Evolutionary conservation across 2,113 vertebrate genomes (phyloP), one percentile per base, ranked within the genome.

Genomic region (Cephalopholis sonnerati): DNA sequence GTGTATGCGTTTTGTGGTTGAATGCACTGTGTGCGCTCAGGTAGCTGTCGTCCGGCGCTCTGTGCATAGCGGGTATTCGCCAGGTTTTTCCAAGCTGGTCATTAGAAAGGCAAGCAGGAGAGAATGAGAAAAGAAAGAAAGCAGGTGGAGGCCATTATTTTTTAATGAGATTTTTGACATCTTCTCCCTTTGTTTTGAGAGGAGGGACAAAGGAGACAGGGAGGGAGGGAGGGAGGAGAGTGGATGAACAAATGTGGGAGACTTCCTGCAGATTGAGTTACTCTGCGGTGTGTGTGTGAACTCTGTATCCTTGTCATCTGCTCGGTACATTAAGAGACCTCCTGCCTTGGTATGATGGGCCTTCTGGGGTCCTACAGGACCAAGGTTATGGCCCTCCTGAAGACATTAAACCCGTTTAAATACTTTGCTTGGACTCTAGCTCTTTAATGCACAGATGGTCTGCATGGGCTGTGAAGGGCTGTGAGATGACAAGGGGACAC

Each of bases 121-220:
- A 82, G 78, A 64, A 85, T 77, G 54, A 67, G 74, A 62, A 64
- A 66, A 67, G 84, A 85, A 82, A 84, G 72, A 77, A 89, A 93
- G 85, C 95, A 93, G 91, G 91, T 94, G 93, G 92, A 92, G 87
- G 88, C 83, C 80, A 94, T 95, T 94, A 93, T 89, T 91, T 87
- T 94, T 93, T 93, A 93, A 93, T 94, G 89, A 90, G 89, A 87
- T 93, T 93, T 93, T 87, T 91, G 87, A 94, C 91, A 94, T 91
- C 90, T 79, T 78, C 73, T 89, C 84, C 81, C 62, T 86, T 92
- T 87, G 89, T 94, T 90, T 89, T 66, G 74, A 82, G 81, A 89
- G 86, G 62, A 79, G 84, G 78, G 83, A 84, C 82, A 77, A 77
- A 87, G 70, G 61, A 89, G 81, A 79, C 59, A 20, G 59, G 82